Conservation (phyloP, 2,113 vertebrate species). For the Platichthys stellatus region DNA sequence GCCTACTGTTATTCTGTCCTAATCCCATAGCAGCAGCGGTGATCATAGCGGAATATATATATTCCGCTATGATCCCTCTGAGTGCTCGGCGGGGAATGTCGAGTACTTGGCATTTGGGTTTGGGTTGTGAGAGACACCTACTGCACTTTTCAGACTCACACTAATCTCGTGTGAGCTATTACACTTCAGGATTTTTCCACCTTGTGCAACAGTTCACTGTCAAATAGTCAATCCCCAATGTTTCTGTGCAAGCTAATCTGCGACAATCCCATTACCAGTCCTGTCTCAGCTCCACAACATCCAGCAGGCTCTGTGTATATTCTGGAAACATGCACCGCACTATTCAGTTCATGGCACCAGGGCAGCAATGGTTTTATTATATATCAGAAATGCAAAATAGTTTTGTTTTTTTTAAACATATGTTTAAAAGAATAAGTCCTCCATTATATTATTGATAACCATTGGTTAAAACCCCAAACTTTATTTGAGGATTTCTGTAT, state of each 20-base stretch:
- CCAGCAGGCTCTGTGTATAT: not conserved
- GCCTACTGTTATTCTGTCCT: no score
- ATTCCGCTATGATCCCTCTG: not conserved
- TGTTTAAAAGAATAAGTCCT: no score
- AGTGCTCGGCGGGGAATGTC: not conserved
- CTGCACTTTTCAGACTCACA: not conserved
- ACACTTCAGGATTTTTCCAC: conserved; percentile 2
- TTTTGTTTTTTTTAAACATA: no score
- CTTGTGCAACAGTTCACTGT: conserved; percentile 2
- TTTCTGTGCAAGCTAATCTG: conserved; percentile 14
- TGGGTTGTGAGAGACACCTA: not conserved
- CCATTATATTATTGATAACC: not conserved
- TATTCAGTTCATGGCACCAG: not conserved
- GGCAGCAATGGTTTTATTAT: not conserved
- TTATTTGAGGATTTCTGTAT: not conserved
- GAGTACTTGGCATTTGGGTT: not conserved
- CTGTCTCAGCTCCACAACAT: not conserved
- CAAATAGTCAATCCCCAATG: conserved; percentile 9
- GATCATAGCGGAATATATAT: no score
- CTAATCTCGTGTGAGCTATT: conserved; percentile 19
- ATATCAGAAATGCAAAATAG: no score
- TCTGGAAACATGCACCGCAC: not conserved
- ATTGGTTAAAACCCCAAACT: not conserved
- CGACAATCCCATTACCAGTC: conserved; percentile 23
- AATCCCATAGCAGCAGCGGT: no score